These are phyloP conservation scores for Todiramphus chloris DNA, from an alignment of 2,113 vertebrate species.

Conservation along the genomic window DNA sequence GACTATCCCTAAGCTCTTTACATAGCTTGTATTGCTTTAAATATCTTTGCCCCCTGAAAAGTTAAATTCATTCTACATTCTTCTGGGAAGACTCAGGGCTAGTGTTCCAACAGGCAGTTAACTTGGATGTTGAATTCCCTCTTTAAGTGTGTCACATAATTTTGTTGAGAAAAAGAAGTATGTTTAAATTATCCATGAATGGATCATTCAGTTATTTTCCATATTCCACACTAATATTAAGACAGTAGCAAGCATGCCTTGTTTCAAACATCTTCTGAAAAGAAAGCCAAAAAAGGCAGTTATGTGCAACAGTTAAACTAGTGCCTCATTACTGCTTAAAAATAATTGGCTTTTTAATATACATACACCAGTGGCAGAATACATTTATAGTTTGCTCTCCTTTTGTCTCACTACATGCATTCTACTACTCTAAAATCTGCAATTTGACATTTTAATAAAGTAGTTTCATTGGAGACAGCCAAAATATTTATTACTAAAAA, in stretches of 20 bases:
- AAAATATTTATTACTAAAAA: neutral
- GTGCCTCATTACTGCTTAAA: neutral
- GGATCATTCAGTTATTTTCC: neutral
- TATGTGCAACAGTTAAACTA: neutral
- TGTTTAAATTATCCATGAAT: neutral
- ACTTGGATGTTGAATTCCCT: neutral
- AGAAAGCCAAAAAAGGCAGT: neutral
- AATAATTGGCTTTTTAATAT: neutral
- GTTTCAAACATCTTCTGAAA: neutral
- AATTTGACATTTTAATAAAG: neutral
- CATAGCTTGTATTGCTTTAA: slow-evolving; percentile 45
- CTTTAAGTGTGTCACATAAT: neutral
- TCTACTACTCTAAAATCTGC: neutral
- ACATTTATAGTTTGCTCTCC: neutral
- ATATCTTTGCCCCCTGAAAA: slow-evolving; percentile 50
- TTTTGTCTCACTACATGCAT: neutral
- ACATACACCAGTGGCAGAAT: neutral
- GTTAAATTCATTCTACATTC: slow-evolving; percentile 26
- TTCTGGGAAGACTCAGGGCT: neutral
- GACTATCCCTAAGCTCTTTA: neutral
- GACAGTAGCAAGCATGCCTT: neutral
- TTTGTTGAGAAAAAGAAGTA: neutral
- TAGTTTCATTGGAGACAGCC: neutral
- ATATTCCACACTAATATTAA: neutral
- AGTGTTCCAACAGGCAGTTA: neutral